phyloP scores from a whole-genome alignment of 1,140 invertebrate genomes.

The Drosophila willistoni region DNA sequence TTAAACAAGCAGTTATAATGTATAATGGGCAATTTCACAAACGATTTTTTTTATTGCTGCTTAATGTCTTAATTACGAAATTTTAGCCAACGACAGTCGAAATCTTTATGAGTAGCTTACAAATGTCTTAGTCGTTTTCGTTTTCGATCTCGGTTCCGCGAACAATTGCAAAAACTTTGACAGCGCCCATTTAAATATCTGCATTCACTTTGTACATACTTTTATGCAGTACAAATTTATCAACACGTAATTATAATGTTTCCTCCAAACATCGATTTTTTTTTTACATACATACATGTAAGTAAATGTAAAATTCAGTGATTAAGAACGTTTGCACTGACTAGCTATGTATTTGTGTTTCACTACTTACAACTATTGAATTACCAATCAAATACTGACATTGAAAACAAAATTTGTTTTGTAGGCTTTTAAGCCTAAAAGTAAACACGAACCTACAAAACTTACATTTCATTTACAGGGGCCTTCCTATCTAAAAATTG shows the following conservation, averaged over 20 bases:
- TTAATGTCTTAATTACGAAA: constrained; percentile 60
- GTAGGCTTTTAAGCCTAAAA: no score
- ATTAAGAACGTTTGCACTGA: no score
- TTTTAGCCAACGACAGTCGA: constrained; percentile 29
- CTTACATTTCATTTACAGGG: no score
- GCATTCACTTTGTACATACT: constrained; percentile 42
- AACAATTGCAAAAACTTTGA: constrained; percentile 29
- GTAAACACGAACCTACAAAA: no score
- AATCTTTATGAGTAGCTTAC: constrained; percentile 46
- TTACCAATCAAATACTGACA: no score
- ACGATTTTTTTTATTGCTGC: constrained; percentile 58
- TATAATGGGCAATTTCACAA: constrained; percentile 60
- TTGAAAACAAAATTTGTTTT: no score
- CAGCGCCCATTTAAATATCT: constrained; percentile 33
- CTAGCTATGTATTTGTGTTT: no score
- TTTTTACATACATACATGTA: no score
- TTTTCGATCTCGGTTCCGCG: constrained; percentile 26
- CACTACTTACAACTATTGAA: no score
- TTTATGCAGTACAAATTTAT: constrained; percentile 40
- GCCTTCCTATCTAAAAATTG: no score
- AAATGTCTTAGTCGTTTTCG: constrained; percentile 57
- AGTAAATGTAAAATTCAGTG: no score
- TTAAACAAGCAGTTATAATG: constrained; percentile 40
- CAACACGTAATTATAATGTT: constrained; percentile 32
- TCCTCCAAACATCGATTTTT: no score